Percentiles rank a stretch among this genome's conserved stretches.
Conservation (phyloP, 2,113 vertebrate genomes). For the Alexandromys fortis region DNA sequence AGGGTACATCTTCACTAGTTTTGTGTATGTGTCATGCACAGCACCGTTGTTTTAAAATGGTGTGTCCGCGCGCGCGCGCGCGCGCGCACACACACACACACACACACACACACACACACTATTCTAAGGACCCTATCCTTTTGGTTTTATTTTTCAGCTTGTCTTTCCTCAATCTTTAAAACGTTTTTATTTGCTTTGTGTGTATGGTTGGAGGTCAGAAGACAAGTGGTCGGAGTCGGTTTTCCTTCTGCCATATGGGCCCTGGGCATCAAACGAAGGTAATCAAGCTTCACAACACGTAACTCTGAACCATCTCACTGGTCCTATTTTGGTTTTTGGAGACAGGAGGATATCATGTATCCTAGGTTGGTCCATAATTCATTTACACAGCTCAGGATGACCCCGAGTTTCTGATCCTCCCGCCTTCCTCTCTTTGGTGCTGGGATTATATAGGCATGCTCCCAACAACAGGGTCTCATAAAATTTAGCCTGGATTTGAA, state of each 20-base stretch:
- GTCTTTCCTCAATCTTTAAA: too few species aligned
- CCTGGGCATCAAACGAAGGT: background rate
- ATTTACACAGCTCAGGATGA: background rate
- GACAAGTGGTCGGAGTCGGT: background rate
- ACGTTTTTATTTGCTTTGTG: background rate
- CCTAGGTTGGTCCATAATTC: background rate
- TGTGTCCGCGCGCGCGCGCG: rapidly evolving
- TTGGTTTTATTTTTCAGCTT: too few species aligned
- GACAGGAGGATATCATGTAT: background rate
- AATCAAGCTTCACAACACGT: background rate
- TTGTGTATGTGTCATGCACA: background rate
- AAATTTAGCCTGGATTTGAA: background rate
- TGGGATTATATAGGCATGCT: background rate
- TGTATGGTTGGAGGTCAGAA: background rate
- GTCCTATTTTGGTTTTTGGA: background rate
- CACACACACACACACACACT: background rate
- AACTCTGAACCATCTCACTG: background rate
- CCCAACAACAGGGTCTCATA: background rate
- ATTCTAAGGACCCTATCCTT: background rate
- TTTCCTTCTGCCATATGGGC: background rate
- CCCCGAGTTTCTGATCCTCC: background rate
- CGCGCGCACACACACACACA: background rate
- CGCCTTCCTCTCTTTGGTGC: background rate
- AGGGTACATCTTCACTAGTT: background rate
- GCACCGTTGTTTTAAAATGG: background rate